Evolutionary conservation across 2,888 invertebrate species (phyloP).

Genomic region (Lycaena phlaeas): DNA sequence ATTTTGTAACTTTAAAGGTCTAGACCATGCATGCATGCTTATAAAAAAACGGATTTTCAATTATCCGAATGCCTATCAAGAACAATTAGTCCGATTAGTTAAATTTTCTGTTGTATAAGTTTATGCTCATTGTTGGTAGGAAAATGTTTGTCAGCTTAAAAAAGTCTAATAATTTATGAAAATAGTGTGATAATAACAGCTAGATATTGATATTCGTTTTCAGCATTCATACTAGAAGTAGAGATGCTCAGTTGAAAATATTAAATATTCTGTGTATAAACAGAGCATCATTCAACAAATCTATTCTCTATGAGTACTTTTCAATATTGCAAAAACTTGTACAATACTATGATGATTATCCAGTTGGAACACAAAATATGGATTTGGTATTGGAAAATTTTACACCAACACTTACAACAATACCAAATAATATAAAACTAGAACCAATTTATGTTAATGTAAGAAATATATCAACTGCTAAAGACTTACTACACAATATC

Average conservation of each 20-base stretch:
- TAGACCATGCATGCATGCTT: too few species aligned
- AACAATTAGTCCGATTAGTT: neutral
- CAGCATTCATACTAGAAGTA: conserved; percentile 65
- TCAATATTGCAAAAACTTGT: conserved; percentile 49
- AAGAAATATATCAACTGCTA: conserved; percentile 40
- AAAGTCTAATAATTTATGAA: neutral
- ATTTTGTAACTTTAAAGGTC: too few species aligned
- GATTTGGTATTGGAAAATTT: conserved; percentile 54
- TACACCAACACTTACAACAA: conserved; percentile 43
- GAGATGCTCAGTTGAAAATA: conserved; percentile 72
- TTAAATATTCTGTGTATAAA: conserved; percentile 64
- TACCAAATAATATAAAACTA: conserved; percentile 49
- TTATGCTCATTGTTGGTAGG: neutral
- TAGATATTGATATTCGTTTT: conserved; percentile 22
- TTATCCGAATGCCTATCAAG: too few species aligned
- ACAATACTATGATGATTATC: conserved; percentile 44
- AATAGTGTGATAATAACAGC: neutral
- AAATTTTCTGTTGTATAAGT: neutral
- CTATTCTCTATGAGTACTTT: conserved; percentile 62
- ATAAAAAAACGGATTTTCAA: too few species aligned
- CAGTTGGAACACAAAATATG: conserved; percentile 15
- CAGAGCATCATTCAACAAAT: conserved; percentile 60
- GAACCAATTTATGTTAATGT: conserved; percentile 52
- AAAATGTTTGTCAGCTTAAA: neutral
- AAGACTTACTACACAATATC: conserved; percentile 40